These are phyloP conservation scores for Pharmacophagus antenor DNA, from an alignment of 2,888 invertebrate species.

Conservation along the genomic window DNA sequence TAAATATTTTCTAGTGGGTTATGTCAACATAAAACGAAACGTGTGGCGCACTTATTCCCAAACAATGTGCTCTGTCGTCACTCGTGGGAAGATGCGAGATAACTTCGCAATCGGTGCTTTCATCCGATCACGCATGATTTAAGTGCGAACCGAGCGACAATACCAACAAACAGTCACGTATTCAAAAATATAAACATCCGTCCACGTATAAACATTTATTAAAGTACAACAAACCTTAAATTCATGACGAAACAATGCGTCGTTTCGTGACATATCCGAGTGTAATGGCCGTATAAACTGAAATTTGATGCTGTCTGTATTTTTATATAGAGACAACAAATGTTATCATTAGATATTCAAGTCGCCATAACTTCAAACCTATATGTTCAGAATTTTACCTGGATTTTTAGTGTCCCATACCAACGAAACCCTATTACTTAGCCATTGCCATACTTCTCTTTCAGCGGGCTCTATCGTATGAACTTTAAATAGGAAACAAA, in stretches of 20 bases:
- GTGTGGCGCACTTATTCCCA: constrained; percentile 26
- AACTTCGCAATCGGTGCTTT: constrained; percentile 67
- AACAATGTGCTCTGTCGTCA: constrained; percentile 46
- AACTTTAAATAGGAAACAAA: too few species aligned
- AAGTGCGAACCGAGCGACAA: constrained; percentile 68
- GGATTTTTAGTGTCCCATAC: too few species aligned
- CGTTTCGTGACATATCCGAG: constrained; percentile 4
- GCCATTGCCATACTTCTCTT: too few species aligned
- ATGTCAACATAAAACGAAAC: not conserved
- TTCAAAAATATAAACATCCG: constrained; percentile 34
- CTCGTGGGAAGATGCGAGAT: constrained; percentile 69
- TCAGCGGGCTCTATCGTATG: too few species aligned
- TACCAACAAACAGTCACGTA: constrained; percentile 49
- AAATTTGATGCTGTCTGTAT: too few species aligned
- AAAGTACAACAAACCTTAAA: constrained; percentile 22
- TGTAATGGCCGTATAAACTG: constrained; percentile 3
- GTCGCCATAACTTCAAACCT: too few species aligned
- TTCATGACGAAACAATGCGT: constrained; percentile 2
- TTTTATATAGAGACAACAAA: too few species aligned
- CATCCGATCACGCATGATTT: constrained; percentile 74
- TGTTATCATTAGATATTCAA: too few species aligned
- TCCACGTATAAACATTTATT: constrained; percentile 31
- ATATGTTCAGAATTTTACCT: too few species aligned
- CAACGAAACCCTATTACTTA: too few species aligned
- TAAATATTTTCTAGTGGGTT: too few species aligned